phyloP scores from a whole-genome alignment of 2,888 invertebrate species.

The Sphinx pinastri region DNA sequence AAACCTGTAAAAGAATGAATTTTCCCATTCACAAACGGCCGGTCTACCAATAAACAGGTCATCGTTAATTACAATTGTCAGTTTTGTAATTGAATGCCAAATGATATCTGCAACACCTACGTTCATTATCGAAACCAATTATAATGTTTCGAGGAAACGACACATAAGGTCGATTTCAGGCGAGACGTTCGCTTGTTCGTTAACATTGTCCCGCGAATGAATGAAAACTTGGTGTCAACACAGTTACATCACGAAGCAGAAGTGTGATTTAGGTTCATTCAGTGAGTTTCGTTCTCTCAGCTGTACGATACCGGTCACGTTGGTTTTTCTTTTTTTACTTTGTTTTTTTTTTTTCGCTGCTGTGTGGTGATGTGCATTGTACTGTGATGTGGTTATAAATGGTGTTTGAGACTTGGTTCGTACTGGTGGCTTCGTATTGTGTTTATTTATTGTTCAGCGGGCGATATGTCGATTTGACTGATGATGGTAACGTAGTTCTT shows the following conservation, averaged over 20 bases:
- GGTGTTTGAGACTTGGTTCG: slow-evolving; percentile 67
- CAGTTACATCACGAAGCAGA: slow-evolving; percentile 57
- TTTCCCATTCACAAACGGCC: neutral
- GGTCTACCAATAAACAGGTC: slow-evolving; percentile 17
- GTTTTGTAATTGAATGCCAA: slow-evolving; percentile 22
- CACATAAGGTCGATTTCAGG: slow-evolving; percentile 13
- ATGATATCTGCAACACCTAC: slow-evolving; percentile 16
- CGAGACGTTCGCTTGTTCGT: slow-evolving; percentile 18
- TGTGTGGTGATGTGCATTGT: slow-evolving; percentile 5
- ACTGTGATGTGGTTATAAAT: slow-evolving; percentile 57
- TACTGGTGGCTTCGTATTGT: slow-evolving; percentile 56
- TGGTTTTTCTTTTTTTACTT: slow-evolving; percentile 2
- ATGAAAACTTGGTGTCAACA: slow-evolving; percentile 52
- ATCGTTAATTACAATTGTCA: slow-evolving; percentile 20
- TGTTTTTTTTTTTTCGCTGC: slow-evolving; percentile 1
- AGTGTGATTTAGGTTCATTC: slow-evolving; percentile 50
- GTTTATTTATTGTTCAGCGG: slow-evolving; percentile 58
- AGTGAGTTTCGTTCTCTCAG: slow-evolving; percentile 27
- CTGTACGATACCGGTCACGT: slow-evolving; percentile 25
- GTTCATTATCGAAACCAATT: slow-evolving; percentile 24
- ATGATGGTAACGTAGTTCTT: slow-evolving; percentile 57
- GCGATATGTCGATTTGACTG: slow-evolving; percentile 61
- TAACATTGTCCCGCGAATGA: slow-evolving; percentile 45
- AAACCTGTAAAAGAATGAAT: neutral
- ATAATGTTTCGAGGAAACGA: slow-evolving; percentile 21